Evolutionary conservation across 2,888 invertebrate species (phyloP).

Genomic region (Phaedon cochleariae): DNA sequence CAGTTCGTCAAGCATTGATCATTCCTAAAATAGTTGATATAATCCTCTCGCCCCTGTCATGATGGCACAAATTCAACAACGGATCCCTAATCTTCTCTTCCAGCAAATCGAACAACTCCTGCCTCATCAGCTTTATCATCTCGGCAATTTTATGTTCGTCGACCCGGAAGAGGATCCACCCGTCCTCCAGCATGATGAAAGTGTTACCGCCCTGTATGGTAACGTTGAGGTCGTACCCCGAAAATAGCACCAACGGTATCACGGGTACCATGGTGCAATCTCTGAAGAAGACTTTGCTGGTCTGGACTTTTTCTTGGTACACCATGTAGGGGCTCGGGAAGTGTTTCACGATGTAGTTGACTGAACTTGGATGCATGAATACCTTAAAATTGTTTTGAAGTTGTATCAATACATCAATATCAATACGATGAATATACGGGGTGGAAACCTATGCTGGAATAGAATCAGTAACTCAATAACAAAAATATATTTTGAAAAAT

Average conservation of each 20-base stretch:
- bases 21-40: constrained; percentile 77
- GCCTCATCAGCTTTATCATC: constrained; percentile 80
- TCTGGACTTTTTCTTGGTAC: constrained; percentile 85
- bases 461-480: too few relatives aligned
- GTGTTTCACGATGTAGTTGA: constrained; percentile 72
- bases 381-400: constrained; percentile 54
- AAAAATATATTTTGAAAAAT: too few relatives aligned
- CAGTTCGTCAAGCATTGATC: constrained; percentile 31
- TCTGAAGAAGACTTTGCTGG: constrained; percentile 79
- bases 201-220: constrained; percentile 78
- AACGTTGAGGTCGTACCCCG: constrained; percentile 77
- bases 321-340: constrained; percentile 81
- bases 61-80: constrained; percentile 75
- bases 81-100: constrained; percentile 88
- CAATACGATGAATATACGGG: too few relatives aligned
- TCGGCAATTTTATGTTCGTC: constrained; percentile 84
- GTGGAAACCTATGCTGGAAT: too few relatives aligned
- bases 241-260: constrained; percentile 75
- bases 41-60: constrained; percentile 78
- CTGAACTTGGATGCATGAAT: constrained; percentile 78
- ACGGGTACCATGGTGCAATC: constrained; percentile 85
- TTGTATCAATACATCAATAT: too few relatives aligned
- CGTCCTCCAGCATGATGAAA: constrained; percentile 78
- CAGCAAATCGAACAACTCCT: constrained; percentile 78
- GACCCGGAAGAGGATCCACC: constrained; percentile 84